A percentile compares a stretch with the other conserved stretches of the same genome.
phyloP scores from a whole-genome alignment of 1,140 invertebrate species.

The Solenopsis fugax region DNA sequence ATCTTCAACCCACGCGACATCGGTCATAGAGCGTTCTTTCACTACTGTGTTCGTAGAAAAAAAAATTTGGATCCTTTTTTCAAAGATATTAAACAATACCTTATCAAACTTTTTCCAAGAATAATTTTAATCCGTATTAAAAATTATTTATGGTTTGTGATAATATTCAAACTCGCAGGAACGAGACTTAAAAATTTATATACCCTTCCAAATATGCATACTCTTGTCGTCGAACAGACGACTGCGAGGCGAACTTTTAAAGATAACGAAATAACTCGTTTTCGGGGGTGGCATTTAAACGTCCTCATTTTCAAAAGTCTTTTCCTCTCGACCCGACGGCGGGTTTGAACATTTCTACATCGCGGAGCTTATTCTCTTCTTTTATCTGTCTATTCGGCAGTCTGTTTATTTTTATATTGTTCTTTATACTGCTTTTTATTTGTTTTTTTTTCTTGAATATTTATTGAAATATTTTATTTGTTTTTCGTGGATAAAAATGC shows the following conservation, averaged over 20 bases:
- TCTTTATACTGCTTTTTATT: not conserved
- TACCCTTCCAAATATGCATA: conserved; percentile 38
- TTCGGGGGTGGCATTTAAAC: conserved; percentile 76
- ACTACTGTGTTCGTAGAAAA: not conserved
- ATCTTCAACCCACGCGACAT: conserved; percentile 2
- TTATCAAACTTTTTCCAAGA: not conserved
- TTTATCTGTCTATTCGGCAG: conserved; percentile 42
- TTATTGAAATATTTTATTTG: not conserved
- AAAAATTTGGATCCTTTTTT: not conserved
- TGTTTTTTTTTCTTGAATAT: not conserved
- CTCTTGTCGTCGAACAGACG: not conserved
- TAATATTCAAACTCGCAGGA: not conserved
- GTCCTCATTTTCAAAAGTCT: conserved; percentile 77
- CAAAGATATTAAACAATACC: not conserved
- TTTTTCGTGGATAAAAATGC: not conserved
- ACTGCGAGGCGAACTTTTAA: conserved; percentile 67
- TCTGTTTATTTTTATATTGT: not conserved
- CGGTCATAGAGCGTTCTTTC: not conserved
- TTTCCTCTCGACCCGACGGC: conserved; percentile 1
- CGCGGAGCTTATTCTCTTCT: conserved; percentile 18
- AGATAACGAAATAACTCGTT: conserved; percentile 80
- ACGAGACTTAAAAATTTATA: conserved; percentile 62
- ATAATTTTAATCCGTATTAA: not conserved
- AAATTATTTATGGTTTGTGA: not conserved
- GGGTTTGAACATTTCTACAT: conserved; percentile 60